These are phyloP conservation scores for Sinotaia quadrata DNA, from an alignment of 2,888 invertebrate genomes.

Conservation along the genomic window DNA sequence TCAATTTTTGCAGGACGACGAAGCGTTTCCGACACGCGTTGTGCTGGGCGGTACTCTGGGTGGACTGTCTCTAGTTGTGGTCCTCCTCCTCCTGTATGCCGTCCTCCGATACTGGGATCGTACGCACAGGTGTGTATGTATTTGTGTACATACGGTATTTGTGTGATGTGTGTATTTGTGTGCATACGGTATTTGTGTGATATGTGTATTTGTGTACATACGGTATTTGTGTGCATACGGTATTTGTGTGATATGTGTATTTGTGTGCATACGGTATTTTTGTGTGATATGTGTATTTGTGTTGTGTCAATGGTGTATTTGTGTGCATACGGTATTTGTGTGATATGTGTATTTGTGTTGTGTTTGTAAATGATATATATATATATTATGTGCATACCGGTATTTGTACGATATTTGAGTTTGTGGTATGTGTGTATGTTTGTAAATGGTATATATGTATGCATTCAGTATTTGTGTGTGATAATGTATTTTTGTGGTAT, in stretches of 20 bases:
- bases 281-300: background rate
- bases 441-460: background rate
- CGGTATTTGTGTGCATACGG: background rate
- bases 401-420: background rate
- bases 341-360: background rate
- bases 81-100: conserved; percentile 33
- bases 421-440: too few species aligned
- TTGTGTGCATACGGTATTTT: background rate
- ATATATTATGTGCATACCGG: background rate
- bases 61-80: conserved; percentile 30
- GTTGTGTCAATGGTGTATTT: background rate
- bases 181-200: background rate
- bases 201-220: background rate
- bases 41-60: conserved; percentile 39
- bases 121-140: conserved; percentile 18
- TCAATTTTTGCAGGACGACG: conserved; percentile 11
- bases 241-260: background rate
- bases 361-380: background rate
- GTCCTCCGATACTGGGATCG: conserved; percentile 33
- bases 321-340: background rate
- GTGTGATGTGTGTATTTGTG: background rate
- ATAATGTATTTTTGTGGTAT: conserved; percentile 4
- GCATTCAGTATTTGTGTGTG: background rate
- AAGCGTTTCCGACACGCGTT: conserved; percentile 33
- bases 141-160: background rate